Conservation (phyloP, 2,113 vertebrate genomes). For the Pogona vitticeps region DNA sequence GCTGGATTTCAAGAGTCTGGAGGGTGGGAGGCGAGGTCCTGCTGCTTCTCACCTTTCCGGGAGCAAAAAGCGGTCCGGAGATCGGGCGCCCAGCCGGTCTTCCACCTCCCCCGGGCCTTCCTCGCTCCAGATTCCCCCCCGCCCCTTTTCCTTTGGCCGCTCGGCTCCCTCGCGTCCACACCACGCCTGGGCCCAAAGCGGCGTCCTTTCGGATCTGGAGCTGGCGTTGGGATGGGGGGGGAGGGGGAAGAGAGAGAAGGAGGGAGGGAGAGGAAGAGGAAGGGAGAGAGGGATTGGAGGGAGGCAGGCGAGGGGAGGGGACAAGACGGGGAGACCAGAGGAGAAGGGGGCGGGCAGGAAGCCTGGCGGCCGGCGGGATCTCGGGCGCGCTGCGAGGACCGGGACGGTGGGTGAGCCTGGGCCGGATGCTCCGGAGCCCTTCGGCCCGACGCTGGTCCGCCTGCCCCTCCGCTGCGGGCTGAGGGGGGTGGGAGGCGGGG, state of each 20-base stretch:
- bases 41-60: no score
- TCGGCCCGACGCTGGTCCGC: conserved; percentile 28
- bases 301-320: neutral
- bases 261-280: neutral
- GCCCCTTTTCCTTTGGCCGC: neutral
- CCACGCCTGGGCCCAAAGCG: no score
- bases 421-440: conserved; percentile 36
- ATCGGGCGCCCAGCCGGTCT: neutral
- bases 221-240: neutral
- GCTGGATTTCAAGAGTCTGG: no score
- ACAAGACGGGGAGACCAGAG: conserved; percentile 24
- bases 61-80: no score
- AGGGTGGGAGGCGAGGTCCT: no score
- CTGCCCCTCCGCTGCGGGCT: neutral
- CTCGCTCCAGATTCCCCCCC: neutral
- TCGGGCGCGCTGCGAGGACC: conserved; percentile 58
- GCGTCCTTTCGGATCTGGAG: neutral
- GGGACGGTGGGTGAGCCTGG: conserved; percentile 36
- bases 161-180: no score
- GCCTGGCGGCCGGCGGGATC: conserved; percentile 53
- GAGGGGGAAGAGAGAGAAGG: neutral
- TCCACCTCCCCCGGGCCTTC: neutral
- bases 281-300: neutral
- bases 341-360: conserved; percentile 4
- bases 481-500: conserved; percentile 17